Evolutionary conservation across 2,113 vertebrate genomes (phyloP), one percentile per base, ranked within the genome.

Genomic region (Pimephales promelas): DNA sequence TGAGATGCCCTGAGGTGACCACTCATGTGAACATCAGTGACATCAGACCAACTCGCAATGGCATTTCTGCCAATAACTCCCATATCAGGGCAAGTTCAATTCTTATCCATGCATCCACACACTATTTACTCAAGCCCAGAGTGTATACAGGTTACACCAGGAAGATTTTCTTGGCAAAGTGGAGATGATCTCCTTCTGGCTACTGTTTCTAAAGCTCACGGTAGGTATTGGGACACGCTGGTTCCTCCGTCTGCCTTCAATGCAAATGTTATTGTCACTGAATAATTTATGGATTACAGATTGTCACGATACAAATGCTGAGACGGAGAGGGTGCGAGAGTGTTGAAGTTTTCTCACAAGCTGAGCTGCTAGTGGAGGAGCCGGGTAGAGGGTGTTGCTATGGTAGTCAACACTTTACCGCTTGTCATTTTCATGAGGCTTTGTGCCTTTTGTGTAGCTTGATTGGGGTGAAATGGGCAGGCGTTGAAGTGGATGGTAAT

Each of bases 151-250:
- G 31, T 79, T 45, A 28, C 18, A 5, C 22, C 11, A 52, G 74
- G 24, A 72, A 43, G 56, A 40, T 28, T 61, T 36, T 79, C n/a
- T 81, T 83, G 72, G 76, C 71, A 36, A 62, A 64, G 70, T 61
- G 82, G 82, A 89, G 73, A 92, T 91, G 86, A 90, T 91, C 64
- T 88, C 88, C 72, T 74, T 89, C 59, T 91, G 90, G 88, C 86
- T 87, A 36, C 75, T 91, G 61, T 86, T 73, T 78, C 76, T 73
- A 70, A 87, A 83, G 83, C 43, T 89, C 22, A 73, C 20, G 81
- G 90, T 88, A 89, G 45, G 87, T 89, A 78, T 80, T 52, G 13
- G 71, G 52, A 75, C 66, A 68, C n/a, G 31, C 22, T 57, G 31
- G 49, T 77, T 83, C 78, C 45, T 86, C 84, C 22, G 59, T 59